phyloP scores from a whole-genome alignment of 2,797 vertebrate genomes.

The Ptychadena robeensis region DNA sequence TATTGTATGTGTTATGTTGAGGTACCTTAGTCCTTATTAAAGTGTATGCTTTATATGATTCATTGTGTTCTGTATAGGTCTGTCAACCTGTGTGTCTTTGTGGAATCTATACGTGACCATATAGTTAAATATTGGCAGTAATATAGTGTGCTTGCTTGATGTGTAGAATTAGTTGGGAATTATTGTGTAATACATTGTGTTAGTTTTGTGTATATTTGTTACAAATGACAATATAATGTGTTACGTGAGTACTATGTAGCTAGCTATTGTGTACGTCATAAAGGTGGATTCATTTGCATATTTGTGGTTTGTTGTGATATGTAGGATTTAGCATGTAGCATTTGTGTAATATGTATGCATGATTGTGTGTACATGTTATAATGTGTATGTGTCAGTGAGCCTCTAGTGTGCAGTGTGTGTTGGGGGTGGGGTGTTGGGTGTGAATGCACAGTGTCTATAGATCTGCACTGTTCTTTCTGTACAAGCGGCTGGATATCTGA shows the following conservation, averaged over 20 bases:
- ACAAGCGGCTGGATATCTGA: background rate
- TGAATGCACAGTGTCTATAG: constrained; percentile 22
- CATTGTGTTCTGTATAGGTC: background rate
- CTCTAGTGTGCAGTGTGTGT: background rate
- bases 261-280: background rate
- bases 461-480: constrained; percentile 13
- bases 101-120: background rate
- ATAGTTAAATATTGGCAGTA: background rate
- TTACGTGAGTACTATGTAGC: background rate
- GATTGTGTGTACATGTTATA: background rate
- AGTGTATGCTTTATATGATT: background rate
- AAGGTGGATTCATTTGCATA: background rate
- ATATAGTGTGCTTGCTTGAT: background rate
- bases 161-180: background rate
- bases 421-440: constrained; percentile 40
- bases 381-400: no score
- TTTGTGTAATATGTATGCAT: background rate
- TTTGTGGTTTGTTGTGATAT: background rate
- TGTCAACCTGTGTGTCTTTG: background rate
- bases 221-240: background rate
- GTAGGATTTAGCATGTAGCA: background rate
- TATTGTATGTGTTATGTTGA: background rate
- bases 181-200: background rate
- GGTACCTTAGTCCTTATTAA: no score
- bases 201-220: background rate